phyloP scores from a whole-genome alignment of 1,140 invertebrate genomes.

The Brachionus plicatilis region DNA sequence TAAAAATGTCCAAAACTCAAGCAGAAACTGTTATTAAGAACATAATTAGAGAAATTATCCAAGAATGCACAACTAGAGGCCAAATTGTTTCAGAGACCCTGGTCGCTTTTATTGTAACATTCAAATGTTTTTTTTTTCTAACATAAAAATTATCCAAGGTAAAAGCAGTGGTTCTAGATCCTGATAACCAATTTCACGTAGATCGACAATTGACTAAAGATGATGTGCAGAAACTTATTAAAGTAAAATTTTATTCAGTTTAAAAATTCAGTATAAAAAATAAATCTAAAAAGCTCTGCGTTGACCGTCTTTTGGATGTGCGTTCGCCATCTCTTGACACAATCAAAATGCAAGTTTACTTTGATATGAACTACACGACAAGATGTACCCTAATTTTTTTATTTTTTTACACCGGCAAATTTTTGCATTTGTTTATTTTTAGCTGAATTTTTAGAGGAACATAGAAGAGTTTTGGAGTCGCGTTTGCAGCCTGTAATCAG shows the following conservation, averaged over 20 bases:
- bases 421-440: slow-evolving; percentile 1
- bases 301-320: slow-evolving; percentile 52
- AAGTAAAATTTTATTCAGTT: slow-evolving; percentile 43
- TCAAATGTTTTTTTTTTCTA: background rate
- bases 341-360: slow-evolving; percentile 65
- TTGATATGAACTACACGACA: slow-evolving; percentile 64
- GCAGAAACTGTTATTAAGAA: slow-evolving; percentile 52
- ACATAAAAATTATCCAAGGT: slow-evolving; percentile 46
- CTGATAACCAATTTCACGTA: slow-evolving; percentile 56
- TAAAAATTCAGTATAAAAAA: background rate
- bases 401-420: too few species aligned
- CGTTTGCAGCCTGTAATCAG: slow-evolving; percentile 54
- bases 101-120: slow-evolving; percentile 55
- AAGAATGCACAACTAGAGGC: slow-evolving; percentile 55
- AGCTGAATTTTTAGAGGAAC: slow-evolving; percentile 56
- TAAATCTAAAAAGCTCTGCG: slow-evolving; percentile 49
- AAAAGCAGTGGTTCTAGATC: slow-evolving; percentile 56
- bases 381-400: slow-evolving; percentile 49
- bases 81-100: slow-evolving; percentile 56
- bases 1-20: slow-evolving; percentile 35
- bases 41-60: slow-evolving; percentile 56
- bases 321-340: slow-evolving; percentile 55
- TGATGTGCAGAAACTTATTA: slow-evolving; percentile 56
- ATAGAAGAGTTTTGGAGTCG: slow-evolving; percentile 54
- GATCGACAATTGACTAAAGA: slow-evolving; percentile 56